Evolutionary conservation across 2,113 vertebrate species (phyloP), one percentile per base, ranked within the genome.

Genomic region (Calyptommatus sinebrachiatus): DNA sequence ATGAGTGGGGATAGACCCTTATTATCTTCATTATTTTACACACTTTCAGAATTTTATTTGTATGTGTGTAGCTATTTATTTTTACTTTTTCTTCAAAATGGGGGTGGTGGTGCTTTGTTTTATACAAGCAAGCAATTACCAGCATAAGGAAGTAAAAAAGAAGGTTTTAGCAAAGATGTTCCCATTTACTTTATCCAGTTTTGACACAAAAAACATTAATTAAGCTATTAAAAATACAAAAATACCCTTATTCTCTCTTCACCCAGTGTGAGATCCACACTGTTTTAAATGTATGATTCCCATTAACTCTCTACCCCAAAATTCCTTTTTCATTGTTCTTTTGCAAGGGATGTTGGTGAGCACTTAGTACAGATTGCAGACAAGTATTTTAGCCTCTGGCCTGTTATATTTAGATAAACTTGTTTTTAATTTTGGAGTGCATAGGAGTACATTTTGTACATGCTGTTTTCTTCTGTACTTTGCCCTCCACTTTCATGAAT

Each of bases 1-100:
- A 41, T 41, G 35, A 41, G 35, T 41, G 35, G 3, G 5, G 35
- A 41, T 41, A 5, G 5, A 41, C 35, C 35, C 2, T 41, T 90
- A 84, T 82, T 85, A 68, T 73, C 73, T 89, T 69, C 67, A 83
- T 41, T 41, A 63, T 81, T 73, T 81, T 83, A 84, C 83, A 91
- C 70, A 65, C 35, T 84, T 82, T 21, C 31, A 68, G 26, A 75
- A 10, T 68, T 86, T 88, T 62, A 73, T 85, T 84, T 93, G 20
- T 67, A 21, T n/a, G n/a, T 20, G 35, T 11, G 83, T 22, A 53
- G 63, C 26, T 84, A 84, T n/a, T 2, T 31, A 70, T 90, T 66
- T 68, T 86, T 67, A 24, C 18, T 53, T 28, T 16, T 24, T 3
- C n/a, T 77, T 65, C 81, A 8, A 60, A 61, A 53, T 80, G 48